Percentiles rank a stretch among this genome's conserved stretches.
Conservation (phyloP, 2,888 invertebrate genomes). For the Sminthurinus aureus region DNA sequence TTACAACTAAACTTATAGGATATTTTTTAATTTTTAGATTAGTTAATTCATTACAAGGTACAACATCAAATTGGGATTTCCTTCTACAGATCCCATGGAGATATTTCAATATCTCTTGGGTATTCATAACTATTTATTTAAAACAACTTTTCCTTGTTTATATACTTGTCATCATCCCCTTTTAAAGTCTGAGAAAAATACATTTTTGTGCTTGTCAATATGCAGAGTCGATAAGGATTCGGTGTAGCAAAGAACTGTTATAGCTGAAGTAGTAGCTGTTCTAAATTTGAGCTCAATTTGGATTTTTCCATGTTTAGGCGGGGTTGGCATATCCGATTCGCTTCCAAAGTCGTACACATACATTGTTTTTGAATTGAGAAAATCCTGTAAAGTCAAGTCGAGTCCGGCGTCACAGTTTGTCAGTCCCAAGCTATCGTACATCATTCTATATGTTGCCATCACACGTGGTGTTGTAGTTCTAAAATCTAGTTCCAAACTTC, state of each 20-base stretch:
- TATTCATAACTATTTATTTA: too few species aligned
- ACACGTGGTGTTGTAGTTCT: neutral
- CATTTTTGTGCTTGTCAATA: slow-evolving; percentile 44
- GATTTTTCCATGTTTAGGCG: slow-evolving; percentile 23
- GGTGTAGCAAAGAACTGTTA: slow-evolving; percentile 46
- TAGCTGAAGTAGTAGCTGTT: slow-evolving; percentile 3
- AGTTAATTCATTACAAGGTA: slow-evolving; percentile 38
- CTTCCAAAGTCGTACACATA: slow-evolving; percentile 28
- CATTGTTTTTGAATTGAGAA: slow-evolving; percentile 13
- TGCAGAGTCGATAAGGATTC: slow-evolving; percentile 43
- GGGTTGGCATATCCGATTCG: neutral
- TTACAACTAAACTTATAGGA: slow-evolving; percentile 38
- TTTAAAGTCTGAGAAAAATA: slow-evolving; percentile 41
- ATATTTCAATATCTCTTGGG: neutral
- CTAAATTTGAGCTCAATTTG: slow-evolving; percentile 43
- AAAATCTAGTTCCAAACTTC: slow-evolving; percentile 9
- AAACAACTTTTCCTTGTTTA: too few species aligned
- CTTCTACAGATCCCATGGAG: slow-evolving; percentile 9
- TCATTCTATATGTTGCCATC: slow-evolving; percentile 12
- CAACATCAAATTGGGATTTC: slow-evolving; percentile 15
- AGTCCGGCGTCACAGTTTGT: slow-evolving; percentile 17
- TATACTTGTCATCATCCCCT: neutral
- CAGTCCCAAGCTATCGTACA: slow-evolving; percentile 18
- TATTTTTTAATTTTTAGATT: slow-evolving; percentile 20
- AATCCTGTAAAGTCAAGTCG: slow-evolving; percentile 14